Base-by-base conservation (phyloP, 1,140 invertebrate species). In the Melanaphis sacchari region DNA sequence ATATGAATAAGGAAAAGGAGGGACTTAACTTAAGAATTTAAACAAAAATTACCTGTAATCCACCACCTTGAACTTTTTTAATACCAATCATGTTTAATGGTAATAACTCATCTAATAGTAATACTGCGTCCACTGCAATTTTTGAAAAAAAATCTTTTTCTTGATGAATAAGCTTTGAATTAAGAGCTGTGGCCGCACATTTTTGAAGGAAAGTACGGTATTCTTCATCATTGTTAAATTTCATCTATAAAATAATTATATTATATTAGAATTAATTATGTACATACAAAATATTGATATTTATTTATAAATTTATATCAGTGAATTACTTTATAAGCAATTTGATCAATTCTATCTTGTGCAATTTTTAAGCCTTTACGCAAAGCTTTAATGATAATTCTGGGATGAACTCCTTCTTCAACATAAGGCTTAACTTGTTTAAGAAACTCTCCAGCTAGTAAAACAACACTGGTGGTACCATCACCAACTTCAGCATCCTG, bases 11-110 rank as follows among this genome's bases (percentile, higher is more conserved):
- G 31, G 9, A 31, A 0, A 26, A 49, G 26, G 26, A 54, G 26
- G 46, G 46, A 15, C 15, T n/a, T 66, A 76, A n/a, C 3, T 66
- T 66, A 66, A 9, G 59, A 21, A 87, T 31, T 93, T 49, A 49
- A 49, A 46, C 26, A 41, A 81, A 82, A 36, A 81, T 38, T 94
- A 97, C 97, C 95, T 99, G 98, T 22, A 99, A 95, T 11, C 97
- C 98, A 94, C 99, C 99, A 91, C 99, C 99, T n/a, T 97, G 96
- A 31, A 99, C 98, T 96, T 99, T 99, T 96, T 99, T 99, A 94
- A 99, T 99, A 93, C 99, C 99, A 95, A 99, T 99, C 99, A 99
- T 99, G 95, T 99, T 99, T 26, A 99, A 96, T 1, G 99, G 99
- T 94, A 99, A 95, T 59, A 99, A 96, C 26, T 99, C 98, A 95